phyloP scores from a whole-genome alignment of 2,888 invertebrate species.

The Drosophila borealis region DNA sequence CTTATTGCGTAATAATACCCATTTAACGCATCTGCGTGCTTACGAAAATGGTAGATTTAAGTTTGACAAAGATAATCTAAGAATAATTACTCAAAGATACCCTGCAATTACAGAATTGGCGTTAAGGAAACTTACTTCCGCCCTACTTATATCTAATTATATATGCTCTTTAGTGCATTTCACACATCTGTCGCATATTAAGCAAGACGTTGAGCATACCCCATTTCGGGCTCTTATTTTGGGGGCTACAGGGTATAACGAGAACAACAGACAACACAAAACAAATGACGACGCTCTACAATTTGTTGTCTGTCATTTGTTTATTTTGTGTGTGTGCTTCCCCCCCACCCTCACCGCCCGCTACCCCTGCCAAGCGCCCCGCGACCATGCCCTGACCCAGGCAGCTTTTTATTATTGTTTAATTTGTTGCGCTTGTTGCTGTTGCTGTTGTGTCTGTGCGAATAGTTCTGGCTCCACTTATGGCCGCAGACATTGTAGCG shows the following conservation, averaged over 20 bases:
- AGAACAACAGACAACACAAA: constrained; percentile 25
- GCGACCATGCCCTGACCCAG: constrained; percentile 15
- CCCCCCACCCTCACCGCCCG: constrained; percentile 2
- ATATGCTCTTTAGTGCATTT: too few species aligned
- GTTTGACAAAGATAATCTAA: too few species aligned
- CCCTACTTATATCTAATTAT: too few species aligned
- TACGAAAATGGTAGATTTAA: too few species aligned
- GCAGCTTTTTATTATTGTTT: constrained; percentile 56
- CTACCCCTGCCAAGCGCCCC: background rate
- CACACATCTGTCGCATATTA: background rate
- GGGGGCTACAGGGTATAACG: constrained; percentile 23
- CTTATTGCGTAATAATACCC: too few species aligned
- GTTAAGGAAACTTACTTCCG: too few species aligned
- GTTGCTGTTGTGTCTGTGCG: constrained; percentile 26
- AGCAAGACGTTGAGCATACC: background rate
- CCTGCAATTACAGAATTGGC: too few species aligned
- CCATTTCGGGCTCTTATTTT: background rate
- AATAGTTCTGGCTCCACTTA: constrained; percentile 27
- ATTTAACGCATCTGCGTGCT: too few species aligned
- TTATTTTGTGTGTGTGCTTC: constrained; percentile 51
- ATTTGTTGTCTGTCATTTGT: constrained; percentile 76
- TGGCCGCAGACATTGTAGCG: constrained; percentile 30
- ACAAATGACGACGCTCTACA: constrained; percentile 61
- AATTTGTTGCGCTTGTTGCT: constrained; percentile 53
- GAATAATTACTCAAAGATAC: too few species aligned